Conservation (phyloP, 2,888 invertebrate species). For the Aphidoletes aphidimyza region DNA sequence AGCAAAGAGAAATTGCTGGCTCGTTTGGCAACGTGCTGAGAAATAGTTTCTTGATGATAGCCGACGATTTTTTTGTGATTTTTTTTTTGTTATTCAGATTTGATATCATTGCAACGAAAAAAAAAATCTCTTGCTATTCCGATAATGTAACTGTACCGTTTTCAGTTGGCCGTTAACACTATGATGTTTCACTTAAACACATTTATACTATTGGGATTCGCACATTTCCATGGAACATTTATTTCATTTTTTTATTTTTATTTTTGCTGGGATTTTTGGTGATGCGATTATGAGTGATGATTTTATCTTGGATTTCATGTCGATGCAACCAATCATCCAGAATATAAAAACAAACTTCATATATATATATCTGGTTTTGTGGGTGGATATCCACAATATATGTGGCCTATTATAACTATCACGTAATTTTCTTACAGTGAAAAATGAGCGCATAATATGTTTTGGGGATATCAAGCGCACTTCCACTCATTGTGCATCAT, state of each 20-base stretch:
- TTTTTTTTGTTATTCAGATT: neutral
- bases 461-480: neutral
- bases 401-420: neutral
- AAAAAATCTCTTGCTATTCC: neutral
- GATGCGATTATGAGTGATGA: neutral
- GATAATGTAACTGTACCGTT: neutral
- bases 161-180: too few species aligned
- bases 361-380: too few species aligned
- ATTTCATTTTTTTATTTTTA: neutral
- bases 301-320: neutral
- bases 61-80: too few species aligned
- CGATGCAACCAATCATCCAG: neutral
- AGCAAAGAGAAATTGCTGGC: neutral
- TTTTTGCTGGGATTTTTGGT: neutral
- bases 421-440: slow-evolving; percentile 4
- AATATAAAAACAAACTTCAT: too few species aligned
- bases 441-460: neutral
- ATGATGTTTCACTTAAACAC: neutral
- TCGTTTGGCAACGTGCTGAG: neutral
- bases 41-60: neutral
- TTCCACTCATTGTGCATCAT: too few species aligned
- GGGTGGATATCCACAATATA: neutral
- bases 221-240: too few species aligned
- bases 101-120: neutral
- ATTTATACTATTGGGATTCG: neutral